Evolutionary conservation across 2,888 invertebrate genomes (phyloP), one percentile per base, ranked within the genome.

Genomic region (Epirrhoe tristata): DNA sequence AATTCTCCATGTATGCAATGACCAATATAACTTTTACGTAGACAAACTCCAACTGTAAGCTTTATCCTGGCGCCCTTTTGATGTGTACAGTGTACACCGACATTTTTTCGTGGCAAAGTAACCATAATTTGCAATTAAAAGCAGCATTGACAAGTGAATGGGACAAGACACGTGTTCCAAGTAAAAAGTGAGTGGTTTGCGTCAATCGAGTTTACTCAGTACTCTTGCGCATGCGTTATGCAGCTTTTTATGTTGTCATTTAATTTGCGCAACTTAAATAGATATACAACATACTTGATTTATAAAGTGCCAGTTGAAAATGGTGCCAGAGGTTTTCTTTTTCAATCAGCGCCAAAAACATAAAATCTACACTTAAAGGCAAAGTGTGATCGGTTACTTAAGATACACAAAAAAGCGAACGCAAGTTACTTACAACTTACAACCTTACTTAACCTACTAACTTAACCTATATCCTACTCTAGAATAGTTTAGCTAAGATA

Each of bases 161-260:
- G 71, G 51, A 64, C 66, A 69, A 66, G 62, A 72, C 72, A 72
- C 70, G 64, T 66, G 70, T 74, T 76, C 70, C 67, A 61, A 61
- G 71, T 67, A 77, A 81, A 81, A 83, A 85, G 77, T 77, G 74
- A 82, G 70, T 70, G 78, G 74, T 68, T 71, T 69, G 65, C 67
- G 66, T 75, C 74, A 75, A 78, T 66, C 65, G 65, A 79, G 78
- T 82, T 83, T 79, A 76, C 77, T 59, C 46, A n/a, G 59, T 70
- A 64, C 66, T 68, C 64, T 72, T 72, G 66, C 68, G 65, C 65
- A 70, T 61, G 63, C 50, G 54, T 63, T 61, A 57, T 52, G 63
- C 63, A 17, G 63, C 34, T 62, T 59, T 69, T 70, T 58, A 65
- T 66, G 60, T 70, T 48, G 63, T 50, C 51, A 48, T 31, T 60